A percentile compares a stretch with the other conserved stretches of the same genome.
phyloP scores from a whole-genome alignment of 2,113 vertebrate species.

The Albula goreensis region DNA sequence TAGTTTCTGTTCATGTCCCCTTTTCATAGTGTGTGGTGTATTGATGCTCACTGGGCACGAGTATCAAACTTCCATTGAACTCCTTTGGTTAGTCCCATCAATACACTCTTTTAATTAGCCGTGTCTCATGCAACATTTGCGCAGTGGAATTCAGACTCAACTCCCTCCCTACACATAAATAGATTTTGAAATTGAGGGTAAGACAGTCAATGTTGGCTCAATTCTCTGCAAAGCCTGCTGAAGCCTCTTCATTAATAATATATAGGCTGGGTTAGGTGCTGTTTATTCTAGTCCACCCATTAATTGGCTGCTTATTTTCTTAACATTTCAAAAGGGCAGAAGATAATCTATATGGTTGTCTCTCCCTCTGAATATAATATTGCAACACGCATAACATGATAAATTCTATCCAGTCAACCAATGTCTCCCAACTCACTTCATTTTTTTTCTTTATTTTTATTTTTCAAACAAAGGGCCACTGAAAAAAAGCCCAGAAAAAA shows the following conservation, averaged over 20 bases:
- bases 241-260: conserved; percentile 45
- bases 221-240: conserved; percentile 19
- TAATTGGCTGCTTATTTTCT: conserved; percentile 40
- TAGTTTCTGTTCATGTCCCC: background rate
- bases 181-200: background rate
- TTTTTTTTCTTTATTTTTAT: too few relatives aligned
- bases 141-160: background rate
- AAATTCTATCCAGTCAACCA: background rate
- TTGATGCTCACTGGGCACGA: background rate
- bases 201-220: conserved; percentile 1
- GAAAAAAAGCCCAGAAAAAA: too few relatives aligned
- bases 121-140: background rate
- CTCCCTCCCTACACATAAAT: background rate
- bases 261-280: conserved; percentile 28
- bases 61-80: background rate
- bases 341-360: conserved; percentile 18
- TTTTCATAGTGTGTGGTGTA: background rate
- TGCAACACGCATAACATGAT: background rate
- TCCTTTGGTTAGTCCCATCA: background rate
- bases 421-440: too few relatives aligned
- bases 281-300: conserved; percentile 39
- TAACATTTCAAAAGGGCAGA: conserved; percentile 19
- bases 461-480: too few relatives aligned
- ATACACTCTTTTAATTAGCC: background rate
- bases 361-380: conserved; percentile 16